Percentiles rank a stretch among this genome's conserved stretches.
Conservation (phyloP, 2,888 invertebrate genomes). For the Microctonus hyperodae region DNA sequence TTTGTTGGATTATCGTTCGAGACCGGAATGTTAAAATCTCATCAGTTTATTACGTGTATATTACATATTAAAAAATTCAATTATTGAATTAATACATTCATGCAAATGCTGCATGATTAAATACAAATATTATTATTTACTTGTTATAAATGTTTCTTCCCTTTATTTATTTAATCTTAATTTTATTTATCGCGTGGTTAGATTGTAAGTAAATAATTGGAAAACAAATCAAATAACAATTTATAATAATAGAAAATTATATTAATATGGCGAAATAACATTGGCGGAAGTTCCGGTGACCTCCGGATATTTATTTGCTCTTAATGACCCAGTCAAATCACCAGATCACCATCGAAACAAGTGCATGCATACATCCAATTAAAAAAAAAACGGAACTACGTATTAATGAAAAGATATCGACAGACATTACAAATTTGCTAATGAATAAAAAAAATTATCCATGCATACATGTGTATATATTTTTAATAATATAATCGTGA, state of each 20-base stretch:
- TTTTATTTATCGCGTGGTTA: background rate
- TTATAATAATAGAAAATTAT: background rate
- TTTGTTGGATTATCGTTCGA: slow-evolving; percentile 20
- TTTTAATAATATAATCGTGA: no score
- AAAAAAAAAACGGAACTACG: no score
- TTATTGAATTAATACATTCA: slow-evolving; percentile 6
- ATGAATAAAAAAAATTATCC: no score
- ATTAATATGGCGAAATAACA: background rate
- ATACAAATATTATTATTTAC: background rate
- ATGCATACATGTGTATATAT: no score
- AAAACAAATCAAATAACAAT: background rate
- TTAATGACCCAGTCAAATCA: background rate
- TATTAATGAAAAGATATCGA: no score
- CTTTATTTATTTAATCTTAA: background rate
- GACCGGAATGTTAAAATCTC: slow-evolving; percentile 1
- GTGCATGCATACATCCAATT: background rate
- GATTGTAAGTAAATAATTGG: background rate
- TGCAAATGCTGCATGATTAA: background rate
- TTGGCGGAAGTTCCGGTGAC: background rate
- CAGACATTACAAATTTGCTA: no score
- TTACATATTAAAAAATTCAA: background rate
- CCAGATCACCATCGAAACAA: background rate
- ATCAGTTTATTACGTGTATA: background rate
- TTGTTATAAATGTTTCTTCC: background rate
- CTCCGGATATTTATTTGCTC: background rate